Base-by-base conservation (phyloP, 35 echinoderm and acorn worm species). In the Ptychodera flava region DNA sequence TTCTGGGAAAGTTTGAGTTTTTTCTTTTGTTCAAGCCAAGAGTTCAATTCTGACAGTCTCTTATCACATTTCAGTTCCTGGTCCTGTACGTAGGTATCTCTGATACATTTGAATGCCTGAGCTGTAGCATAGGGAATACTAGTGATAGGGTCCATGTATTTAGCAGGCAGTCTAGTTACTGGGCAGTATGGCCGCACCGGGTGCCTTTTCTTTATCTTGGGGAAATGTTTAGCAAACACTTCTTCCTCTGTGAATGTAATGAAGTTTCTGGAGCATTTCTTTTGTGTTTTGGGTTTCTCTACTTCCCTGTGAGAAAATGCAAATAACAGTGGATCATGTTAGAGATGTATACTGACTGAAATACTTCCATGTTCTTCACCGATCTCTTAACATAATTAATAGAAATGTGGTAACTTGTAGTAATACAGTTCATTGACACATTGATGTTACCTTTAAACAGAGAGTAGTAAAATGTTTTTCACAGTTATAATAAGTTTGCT, bases 61-160 rank as follows among this genome's bases (percentile, higher is more conserved):
- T 64, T 64, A 64, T 64, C 45, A 64, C 45, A 64, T 22, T 64
- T 64, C 22, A 22, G 6, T 64, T 64, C 45, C 45, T 64, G 88
- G 34, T 99, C 96, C 14, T 87, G 79, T 78, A 88, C 90, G 78
- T 99, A 99, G 0, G 96, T 92, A 77, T 99, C 96, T 35, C 96
- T 85, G 0, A 99, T 99, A 79, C 92, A 85, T 79, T 99, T 99
- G 36, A 94, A 99, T 15, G 96, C 96, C 78, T 92, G 90, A 45
- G 92, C 92, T 6, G 93, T 99, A 16, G 96, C 96, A 37, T 94
- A 99, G 16, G 96, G 93, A 36, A 99, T 99, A 52, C 88, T 94
- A 33, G 96, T 99, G 29, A 99, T 89, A 30, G 96, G 96, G 34
- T 99, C 93, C 33, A 99, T 77, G 83, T 99, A 99, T 79, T 92